Evolutionary conservation across 2,888 invertebrate species (phyloP).

Genomic region (Amaurobius ferox): DNA sequence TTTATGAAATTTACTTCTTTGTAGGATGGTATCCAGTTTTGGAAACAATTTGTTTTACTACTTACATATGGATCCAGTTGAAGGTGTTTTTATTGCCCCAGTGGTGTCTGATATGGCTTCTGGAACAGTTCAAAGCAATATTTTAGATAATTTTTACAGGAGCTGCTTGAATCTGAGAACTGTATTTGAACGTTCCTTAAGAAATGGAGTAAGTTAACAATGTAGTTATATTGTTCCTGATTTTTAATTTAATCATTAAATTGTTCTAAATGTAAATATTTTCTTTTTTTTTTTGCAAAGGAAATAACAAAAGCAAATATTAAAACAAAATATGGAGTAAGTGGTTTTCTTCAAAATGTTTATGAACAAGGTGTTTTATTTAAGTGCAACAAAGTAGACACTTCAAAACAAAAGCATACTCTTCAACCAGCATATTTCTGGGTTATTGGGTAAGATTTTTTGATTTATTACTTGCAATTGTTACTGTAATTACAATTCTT

Average conservation of each 20-base stretch:
- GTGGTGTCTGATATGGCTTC: conserved; percentile 68
- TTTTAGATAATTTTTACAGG: conserved; percentile 84
- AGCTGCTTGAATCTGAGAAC: conserved; percentile 86
- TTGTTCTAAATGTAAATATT: background rate
- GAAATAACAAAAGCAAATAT: conserved; percentile 55
- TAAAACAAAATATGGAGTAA: conserved; percentile 66
- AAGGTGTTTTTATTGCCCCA: conserved; percentile 85
- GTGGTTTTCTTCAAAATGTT: conserved; percentile 83
- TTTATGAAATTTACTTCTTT: conserved; percentile 29
- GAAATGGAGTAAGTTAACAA: conserved; percentile 79
- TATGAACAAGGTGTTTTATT: conserved; percentile 90
- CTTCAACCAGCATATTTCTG: conserved; percentile 82
- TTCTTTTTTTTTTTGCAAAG: conserved; percentile 42
- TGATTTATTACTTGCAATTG: no score
- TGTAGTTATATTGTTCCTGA: background rate
- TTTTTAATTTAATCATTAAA: background rate
- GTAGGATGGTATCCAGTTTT: conserved; percentile 82
- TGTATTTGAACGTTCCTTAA: conserved; percentile 84
- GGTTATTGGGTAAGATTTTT: conserved; percentile 84
- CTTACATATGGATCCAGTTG: conserved; percentile 84
- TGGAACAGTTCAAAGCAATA: conserved; percentile 79
- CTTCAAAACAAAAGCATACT: conserved; percentile 78
- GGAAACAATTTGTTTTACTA: conserved; percentile 87
- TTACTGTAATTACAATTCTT: no score
- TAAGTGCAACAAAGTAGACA: conserved; percentile 75